phyloP scores from a whole-genome alignment of 2,113 vertebrate genomes.

The Haemorhous mexicanus region DNA sequence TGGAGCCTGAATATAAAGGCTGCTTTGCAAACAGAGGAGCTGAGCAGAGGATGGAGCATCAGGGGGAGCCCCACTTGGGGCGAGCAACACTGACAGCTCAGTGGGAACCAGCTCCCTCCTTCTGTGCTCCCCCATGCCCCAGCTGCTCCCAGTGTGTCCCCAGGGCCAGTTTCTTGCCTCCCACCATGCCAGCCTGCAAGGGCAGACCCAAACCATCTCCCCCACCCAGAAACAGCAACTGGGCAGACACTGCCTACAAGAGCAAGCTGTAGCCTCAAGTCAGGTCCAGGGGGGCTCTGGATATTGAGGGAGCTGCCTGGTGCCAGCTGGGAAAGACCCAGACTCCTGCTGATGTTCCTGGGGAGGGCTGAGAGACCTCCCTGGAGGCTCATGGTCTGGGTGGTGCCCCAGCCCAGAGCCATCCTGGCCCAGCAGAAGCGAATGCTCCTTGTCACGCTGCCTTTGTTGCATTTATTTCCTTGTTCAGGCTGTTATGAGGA shows the following conservation, averaged over 20 bases:
- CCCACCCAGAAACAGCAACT: background rate
- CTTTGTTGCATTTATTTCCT: background rate
- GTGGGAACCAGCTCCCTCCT: background rate
- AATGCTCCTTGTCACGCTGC: background rate
- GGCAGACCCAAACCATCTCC: background rate
- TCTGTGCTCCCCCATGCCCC: background rate
- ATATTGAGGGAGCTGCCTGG: background rate
- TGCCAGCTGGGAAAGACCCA: too few relatives aligned
- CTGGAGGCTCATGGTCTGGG: background rate
- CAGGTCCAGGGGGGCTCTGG: background rate
- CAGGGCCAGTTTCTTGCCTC: background rate
- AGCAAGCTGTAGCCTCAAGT: too few relatives aligned
- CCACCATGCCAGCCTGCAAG: background rate
- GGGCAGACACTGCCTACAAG: background rate
- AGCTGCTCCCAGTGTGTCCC: background rate
- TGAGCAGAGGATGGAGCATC: background rate
- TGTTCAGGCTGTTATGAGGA: background rate
- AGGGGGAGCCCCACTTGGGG: background rate
- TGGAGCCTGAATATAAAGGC: conserved; percentile 35
- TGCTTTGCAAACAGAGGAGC: background rate
- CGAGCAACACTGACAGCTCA: background rate
- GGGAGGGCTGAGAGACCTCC: background rate
- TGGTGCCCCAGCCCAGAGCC: background rate
- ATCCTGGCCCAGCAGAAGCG: accelerated
- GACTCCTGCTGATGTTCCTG: background rate